Percentiles rank a stretch among this genome's conserved stretches.
Conservation (phyloP, 1,140 invertebrate species). For the Chrysoperla carnea region DNA sequence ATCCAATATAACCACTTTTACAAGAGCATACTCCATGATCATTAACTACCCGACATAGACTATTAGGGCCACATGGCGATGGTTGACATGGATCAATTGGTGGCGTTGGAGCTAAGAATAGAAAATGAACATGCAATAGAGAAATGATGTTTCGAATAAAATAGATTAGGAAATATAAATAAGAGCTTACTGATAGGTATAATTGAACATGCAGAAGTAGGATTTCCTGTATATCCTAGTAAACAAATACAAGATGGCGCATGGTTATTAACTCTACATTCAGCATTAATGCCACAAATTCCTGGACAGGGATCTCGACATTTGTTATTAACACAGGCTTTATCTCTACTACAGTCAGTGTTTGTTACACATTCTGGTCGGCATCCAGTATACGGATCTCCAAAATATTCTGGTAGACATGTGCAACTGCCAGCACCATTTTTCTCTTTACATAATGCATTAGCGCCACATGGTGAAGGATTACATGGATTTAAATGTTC, state of each 20-base stretch:
- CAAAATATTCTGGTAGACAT: constrained; percentile 50
- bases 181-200: constrained; percentile 32
- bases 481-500: constrained; percentile 36
- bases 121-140: constrained; percentile 4
- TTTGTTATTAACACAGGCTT: constrained; percentile 47
- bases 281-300: constrained; percentile 52
- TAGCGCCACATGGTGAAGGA: constrained; percentile 60
- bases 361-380: constrained; percentile 54
- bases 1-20: constrained; percentile 36
- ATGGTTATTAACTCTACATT: constrained; percentile 57
- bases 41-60: constrained; percentile 38
- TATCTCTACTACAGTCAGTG: constrained; percentile 45
- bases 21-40: constrained; percentile 47
- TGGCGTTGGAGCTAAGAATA: constrained; percentile 19
- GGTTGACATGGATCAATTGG: constrained; percentile 37
- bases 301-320: constrained; percentile 53
- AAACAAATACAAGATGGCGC: constrained; percentile 55
- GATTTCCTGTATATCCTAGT: constrained; percentile 50
- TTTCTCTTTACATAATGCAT: constrained; percentile 58
- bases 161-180: constrained; percentile 2
- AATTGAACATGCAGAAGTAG: constrained; percentile 40
- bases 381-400: constrained; percentile 56
- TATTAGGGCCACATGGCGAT: constrained; percentile 47
- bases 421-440: constrained; percentile 56
- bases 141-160: constrained; percentile 1